A percentile compares a stretch with the other conserved stretches of the same genome.
phyloP scores from a whole-genome alignment of 2,888 invertebrate genomes.

The Boloria selene region DNA sequence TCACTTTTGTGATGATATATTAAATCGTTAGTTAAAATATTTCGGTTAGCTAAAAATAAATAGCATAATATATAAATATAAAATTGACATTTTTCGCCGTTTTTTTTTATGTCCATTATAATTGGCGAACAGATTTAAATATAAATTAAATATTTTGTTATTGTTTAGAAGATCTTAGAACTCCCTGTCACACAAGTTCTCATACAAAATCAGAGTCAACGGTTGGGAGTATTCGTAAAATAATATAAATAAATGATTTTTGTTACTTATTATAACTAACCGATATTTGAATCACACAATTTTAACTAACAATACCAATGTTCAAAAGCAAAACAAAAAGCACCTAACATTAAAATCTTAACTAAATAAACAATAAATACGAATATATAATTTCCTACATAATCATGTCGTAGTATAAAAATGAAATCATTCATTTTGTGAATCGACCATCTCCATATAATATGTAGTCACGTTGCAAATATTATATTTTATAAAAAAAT shows the following conservation, averaged over 20 bases:
- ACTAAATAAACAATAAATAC: background rate
- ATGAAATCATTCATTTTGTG: background rate
- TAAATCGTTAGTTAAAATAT: conserved; percentile 1
- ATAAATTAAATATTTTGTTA: no score
- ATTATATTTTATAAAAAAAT: conserved; percentile 19
- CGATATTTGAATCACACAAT: background rate
- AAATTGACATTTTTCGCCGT: no score
- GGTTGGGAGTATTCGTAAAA: background rate
- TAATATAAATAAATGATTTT: background rate
- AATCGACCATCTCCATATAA: background rate
- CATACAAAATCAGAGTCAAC: no score
- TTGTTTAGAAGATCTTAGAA: no score
- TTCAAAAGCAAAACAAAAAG: background rate
- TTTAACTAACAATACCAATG: background rate
- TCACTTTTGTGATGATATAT: conserved; percentile 2
- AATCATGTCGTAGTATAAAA: background rate
- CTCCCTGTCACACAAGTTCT: no score
- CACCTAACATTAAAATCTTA: conserved; percentile 9
- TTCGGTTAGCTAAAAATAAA: background rate
- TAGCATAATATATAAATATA: background rate
- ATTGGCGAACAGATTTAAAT: no score
- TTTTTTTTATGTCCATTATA: no score
- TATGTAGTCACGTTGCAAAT: background rate
- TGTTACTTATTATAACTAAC: background rate
- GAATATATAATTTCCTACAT: background rate